Base-by-base conservation (phyloP, 2,113 vertebrate species). In the Chroicocephalus ridibundus region DNA sequence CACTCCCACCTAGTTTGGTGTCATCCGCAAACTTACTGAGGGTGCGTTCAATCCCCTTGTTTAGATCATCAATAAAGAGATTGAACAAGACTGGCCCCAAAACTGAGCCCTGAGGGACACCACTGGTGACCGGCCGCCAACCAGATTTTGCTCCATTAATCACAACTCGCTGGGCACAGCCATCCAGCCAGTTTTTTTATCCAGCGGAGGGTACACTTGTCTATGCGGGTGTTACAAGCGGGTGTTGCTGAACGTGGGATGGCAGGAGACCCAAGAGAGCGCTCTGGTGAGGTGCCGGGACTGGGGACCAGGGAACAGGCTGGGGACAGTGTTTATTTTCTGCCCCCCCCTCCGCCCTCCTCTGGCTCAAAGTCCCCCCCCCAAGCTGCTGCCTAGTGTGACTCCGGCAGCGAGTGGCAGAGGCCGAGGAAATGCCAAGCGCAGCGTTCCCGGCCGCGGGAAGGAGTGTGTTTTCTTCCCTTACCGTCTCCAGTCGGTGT, bases 401-500 rank as follows among this genome's bases (percentile, higher is more conserved):
- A 13, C 22, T 15, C 3, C 1, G 3, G 27, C 51, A 18, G 69
- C 68, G 60, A 68, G 13, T 0, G 13, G 12, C 3, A 1, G 31
- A 70, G 17, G 17, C 32, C 47, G 44, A 49, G 47, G 47, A 22
- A 49, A 5, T 22, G 47, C 47, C 47, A 49, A 22, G 47, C 21
- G 21, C 47, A 22, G 11, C 47, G 24, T 40, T 61, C 27, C 46
- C 2, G 13, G 72, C 65, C 1, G 4, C 8, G 10, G 25, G 40
- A 34, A 16, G 74, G 47, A 15, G 9, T 2, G 5, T 40, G 15
- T 2, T 68, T 18, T 7, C 6, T 21, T 47, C 13, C 46, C 98
- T 97, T 91, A 99, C 99, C 99, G 98, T 95, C 99, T 98, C 99
- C 99, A 99, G 98, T 99, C 99, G 0, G 99, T 99, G 98, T 99